Evolutionary conservation across 1,140 invertebrate species (phyloP).

Genomic region (Solenopsis fugax): DNA sequence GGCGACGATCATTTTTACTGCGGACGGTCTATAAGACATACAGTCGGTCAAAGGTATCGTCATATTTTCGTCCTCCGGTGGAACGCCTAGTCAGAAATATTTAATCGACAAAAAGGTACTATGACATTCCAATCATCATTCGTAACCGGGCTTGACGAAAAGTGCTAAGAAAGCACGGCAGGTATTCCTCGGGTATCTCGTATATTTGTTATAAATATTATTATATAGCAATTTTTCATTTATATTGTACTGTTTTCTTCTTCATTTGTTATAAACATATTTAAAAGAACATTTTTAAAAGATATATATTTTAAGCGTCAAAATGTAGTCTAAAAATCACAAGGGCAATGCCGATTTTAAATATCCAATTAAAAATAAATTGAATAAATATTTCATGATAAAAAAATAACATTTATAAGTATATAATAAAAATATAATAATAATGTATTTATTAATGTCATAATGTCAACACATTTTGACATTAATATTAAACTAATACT

Average conservation of each 20-base stretch:
- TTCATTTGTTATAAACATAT: not conserved
- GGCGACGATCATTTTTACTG: conserved; percentile 54
- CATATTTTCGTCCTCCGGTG: conserved; percentile 24
- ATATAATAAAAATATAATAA: not conserved
- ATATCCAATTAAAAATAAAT: not conserved
- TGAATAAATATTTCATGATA: not conserved
- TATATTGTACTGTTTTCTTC: not conserved
- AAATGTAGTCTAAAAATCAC: not conserved
- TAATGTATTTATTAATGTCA: not conserved
- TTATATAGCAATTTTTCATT: not conserved
- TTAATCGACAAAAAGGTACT: conserved; percentile 38
- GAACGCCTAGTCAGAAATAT: conserved; percentile 22
- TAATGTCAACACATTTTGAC: not conserved
- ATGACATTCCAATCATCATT: conserved; percentile 39
- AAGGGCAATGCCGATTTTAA: not conserved
- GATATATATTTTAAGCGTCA: not conserved
- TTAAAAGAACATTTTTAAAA: not conserved
- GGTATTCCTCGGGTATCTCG: not conserved
- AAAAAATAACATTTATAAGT: not conserved
- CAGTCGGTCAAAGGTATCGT: conserved; percentile 59
- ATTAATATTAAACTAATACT: conserved; percentile 13
- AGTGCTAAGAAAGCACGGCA: not conserved
- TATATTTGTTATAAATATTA: conserved; percentile 3
- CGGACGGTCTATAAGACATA: conserved; percentile 16
- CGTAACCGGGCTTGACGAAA: not conserved